Percentiles rank a stretch among this genome's conserved stretches.
Conservation (phyloP, 1,140 invertebrate genomes). For the Holcopasites calliopsidis region DNA sequence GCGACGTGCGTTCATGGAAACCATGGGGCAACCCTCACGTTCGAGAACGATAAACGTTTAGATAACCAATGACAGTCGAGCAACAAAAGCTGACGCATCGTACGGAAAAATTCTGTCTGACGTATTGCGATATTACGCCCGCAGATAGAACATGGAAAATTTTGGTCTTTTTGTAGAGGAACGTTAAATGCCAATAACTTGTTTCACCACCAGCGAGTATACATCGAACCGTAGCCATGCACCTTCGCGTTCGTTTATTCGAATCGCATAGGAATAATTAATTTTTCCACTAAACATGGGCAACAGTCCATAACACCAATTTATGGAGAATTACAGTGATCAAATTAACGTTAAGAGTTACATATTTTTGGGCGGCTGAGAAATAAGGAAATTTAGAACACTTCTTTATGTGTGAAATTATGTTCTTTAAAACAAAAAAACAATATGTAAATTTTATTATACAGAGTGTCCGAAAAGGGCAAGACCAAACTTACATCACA, state of each 20-base stretch:
- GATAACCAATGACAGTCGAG: slow-evolving; percentile 37
- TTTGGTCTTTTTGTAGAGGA: slow-evolving; percentile 18
- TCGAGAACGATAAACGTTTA: background rate
- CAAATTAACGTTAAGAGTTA: too few species aligned
- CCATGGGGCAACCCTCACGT: slow-evolving; percentile 17
- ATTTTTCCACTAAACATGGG: slow-evolving; percentile 62
- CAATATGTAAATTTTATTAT: too few species aligned
- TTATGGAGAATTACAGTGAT: too few species aligned
- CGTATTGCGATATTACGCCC: background rate
- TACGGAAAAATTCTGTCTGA: slow-evolving; percentile 44
- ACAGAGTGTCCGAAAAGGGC: too few species aligned
- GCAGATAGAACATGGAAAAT: background rate
- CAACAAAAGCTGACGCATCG: slow-evolving; percentile 59
- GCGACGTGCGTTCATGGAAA: background rate
- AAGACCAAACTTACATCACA: too few species aligned
- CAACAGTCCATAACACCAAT: too few species aligned
- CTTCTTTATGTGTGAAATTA: too few species aligned
- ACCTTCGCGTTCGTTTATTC: slow-evolving; percentile 61
- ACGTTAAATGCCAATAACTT: slow-evolving; percentile 55
- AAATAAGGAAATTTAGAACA: too few species aligned
- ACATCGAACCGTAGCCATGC: slow-evolving; percentile 49
- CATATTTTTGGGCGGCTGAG: too few species aligned
- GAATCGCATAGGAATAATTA: slow-evolving; percentile 56
- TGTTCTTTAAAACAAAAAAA: too few species aligned
- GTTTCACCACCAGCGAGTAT: slow-evolving; percentile 53